Percentiles rank a stretch among this genome's conserved stretches.
Conservation (phyloP, 1,140 invertebrate genomes). For the Drosophila pandora region DNA sequence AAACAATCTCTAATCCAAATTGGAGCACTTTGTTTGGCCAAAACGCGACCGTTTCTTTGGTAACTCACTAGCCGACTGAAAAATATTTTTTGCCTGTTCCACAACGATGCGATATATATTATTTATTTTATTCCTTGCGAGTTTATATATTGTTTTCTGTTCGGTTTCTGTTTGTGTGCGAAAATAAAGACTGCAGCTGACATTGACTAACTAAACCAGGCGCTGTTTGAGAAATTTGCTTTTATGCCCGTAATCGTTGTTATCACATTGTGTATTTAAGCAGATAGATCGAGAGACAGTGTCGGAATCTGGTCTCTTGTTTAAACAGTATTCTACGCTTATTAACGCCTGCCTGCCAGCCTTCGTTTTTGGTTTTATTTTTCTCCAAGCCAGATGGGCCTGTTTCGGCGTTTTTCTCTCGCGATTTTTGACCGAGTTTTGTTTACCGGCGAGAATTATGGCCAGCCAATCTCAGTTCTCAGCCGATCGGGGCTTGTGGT, state of each 20-base stretch:
- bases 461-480: constrained; percentile 5
- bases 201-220: constrained; percentile 21
- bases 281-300: constrained; percentile 64
- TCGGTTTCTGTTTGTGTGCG: constrained; percentile 15
- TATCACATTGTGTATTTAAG: constrained; percentile 71
- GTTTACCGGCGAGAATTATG: constrained; percentile 61
- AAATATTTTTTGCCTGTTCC: constrained; percentile 9
- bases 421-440: constrained; percentile 35
- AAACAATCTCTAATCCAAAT: constrained; percentile 2
- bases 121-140: constrained; percentile 19
- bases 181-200: constrained; percentile 25
- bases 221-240: constrained; percentile 18
- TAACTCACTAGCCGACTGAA: constrained; percentile 40
- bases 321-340: constrained; percentile 44
- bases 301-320: constrained; percentile 47
- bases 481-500: constrained; percentile 19
- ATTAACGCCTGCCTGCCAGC: constrained; percentile 39
- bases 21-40: background rate
- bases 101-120: constrained; percentile 24
- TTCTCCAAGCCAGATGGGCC: constrained; percentile 21
- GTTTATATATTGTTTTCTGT: background rate
- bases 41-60: constrained; percentile 44
- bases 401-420: constrained; percentile 23
- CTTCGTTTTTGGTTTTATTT: constrained; percentile 14
- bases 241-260: constrained; percentile 60